Conservation (phyloP, 2,113 vertebrate species). For the Oplegnathus fasciatus region DNA sequence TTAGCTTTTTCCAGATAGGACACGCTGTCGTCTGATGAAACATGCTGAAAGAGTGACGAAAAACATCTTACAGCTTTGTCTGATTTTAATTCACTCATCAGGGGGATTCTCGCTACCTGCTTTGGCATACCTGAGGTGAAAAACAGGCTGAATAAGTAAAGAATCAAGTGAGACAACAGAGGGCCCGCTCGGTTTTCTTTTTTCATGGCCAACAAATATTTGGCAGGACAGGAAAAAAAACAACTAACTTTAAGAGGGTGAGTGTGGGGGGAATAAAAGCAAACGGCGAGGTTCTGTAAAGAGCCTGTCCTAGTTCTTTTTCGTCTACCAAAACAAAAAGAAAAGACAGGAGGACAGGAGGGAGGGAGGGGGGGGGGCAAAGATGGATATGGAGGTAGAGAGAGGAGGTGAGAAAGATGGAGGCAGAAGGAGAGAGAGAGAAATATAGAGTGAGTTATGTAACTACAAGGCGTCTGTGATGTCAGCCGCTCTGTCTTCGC, state of each 20-base stretch:
- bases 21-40: constrained; percentile 64
- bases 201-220: constrained; percentile 68
- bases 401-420: constrained; percentile 50
- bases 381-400: constrained; percentile 32
- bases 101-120: constrained; percentile 41
- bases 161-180: constrained; percentile 35
- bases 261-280: constrained; percentile 51
- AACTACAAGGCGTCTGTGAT: constrained; percentile 69
- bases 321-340: constrained; percentile 50
- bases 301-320: constrained; percentile 57
- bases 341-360: constrained; percentile 44
- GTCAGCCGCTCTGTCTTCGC: constrained; percentile 66
- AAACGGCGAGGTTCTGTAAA: constrained; percentile 52
- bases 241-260: constrained; percentile 28
- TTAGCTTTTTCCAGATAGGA: not conserved
- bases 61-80: constrained; percentile 31
- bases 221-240: constrained; percentile 31
- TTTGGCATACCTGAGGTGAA: constrained; percentile 14
- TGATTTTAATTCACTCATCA: constrained; percentile 40
- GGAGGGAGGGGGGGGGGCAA: constrained; percentile 13
- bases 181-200: not conserved
- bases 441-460: constrained; percentile 65
- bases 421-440: constrained; percentile 45
- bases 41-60: constrained; percentile 53
- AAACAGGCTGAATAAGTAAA: constrained; percentile 23